Evolutionary conservation across 2,888 invertebrate genomes (phyloP).

Genomic region (Schizaphis graminum): DNA sequence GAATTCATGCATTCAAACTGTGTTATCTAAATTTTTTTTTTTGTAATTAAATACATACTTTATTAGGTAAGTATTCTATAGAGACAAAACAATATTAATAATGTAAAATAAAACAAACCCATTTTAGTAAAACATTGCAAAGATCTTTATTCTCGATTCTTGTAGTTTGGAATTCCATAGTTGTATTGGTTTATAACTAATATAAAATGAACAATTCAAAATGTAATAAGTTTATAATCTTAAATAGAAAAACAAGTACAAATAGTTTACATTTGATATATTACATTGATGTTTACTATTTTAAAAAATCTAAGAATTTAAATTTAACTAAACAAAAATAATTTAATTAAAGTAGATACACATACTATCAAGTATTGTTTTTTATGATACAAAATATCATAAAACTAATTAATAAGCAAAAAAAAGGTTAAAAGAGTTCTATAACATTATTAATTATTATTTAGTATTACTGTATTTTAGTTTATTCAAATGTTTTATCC

Average conservation of each 20-base stretch:
- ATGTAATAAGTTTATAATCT: neutral
- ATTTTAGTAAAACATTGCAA: conserved; percentile 67
- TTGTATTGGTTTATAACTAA: neutral
- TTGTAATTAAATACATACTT: neutral
- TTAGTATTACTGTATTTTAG: neutral
- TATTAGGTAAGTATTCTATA: neutral
- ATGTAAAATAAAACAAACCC: conserved; percentile 60
- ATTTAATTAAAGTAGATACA: neutral
- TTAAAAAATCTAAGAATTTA: neutral
- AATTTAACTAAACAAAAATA: neutral
- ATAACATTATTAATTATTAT: neutral
- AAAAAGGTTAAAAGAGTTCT: neutral
- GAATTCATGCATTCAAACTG: neutral
- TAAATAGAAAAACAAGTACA: neutral
- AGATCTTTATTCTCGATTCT: conserved; percentile 66
- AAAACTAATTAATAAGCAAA: neutral
- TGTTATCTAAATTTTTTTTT: neutral
- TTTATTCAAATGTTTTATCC: neutral
- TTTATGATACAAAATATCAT: neutral
- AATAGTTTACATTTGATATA: neutral
- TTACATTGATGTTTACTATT: neutral
- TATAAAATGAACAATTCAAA: neutral
- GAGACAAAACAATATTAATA: neutral
- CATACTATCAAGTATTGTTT: neutral
- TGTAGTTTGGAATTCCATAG: conserved; percentile 52